Base-by-base conservation (phyloP, 2,113 vertebrate genomes). In the Lamprologus sp. region DNA sequence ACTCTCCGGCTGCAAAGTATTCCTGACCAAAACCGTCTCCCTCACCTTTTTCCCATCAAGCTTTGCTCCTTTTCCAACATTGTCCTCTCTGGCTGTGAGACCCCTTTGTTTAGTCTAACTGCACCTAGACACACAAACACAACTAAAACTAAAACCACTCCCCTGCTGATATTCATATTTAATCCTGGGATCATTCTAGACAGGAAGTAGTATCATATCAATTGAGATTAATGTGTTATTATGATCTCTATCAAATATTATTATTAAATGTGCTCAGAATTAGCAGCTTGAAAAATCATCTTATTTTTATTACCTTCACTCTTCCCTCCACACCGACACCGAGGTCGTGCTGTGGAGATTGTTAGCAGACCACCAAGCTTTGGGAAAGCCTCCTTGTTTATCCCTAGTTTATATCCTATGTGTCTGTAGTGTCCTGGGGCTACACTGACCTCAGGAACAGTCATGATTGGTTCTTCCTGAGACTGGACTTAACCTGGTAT, bases 391-490 rank as follows among this genome's bases (percentile, higher is more conserved):
- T 86, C 60, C 81, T 26, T 86, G 73, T 90, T 91, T 91, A 91
- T 91, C 91, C 89, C 80, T 58, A 49, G 88, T 45, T 19, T 89
- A 85, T 94, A 94, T 92, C 82, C 90, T 90, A 87, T 92, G 80
- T 90, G 92, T 90, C 87, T 93, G 7, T 68, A 79, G 86, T 93
- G 89, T 90, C 94, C 93, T 63, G 80, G 80, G 94, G 94, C 94
- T 85, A 88, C 42, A 49, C 91, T 96, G 95, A 95, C 95, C 96
- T 87, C 70, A 63, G 87, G 88, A 89, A 89, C 89, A 92, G 88
- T 80, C 13, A 84, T 93, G 93, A 95, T 90, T 94, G 93, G 93
- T 89, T 94, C 94, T 95, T 95, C 93, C 94, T 95, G 93, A 93
- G 93, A 92, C 92, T 90, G 86, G 92, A 94, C 86, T 92, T 95